These are phyloP conservation scores for Scartelaos histophorus DNA, from an alignment of 2,113 vertebrate genomes.

Conservation along the genomic window DNA sequence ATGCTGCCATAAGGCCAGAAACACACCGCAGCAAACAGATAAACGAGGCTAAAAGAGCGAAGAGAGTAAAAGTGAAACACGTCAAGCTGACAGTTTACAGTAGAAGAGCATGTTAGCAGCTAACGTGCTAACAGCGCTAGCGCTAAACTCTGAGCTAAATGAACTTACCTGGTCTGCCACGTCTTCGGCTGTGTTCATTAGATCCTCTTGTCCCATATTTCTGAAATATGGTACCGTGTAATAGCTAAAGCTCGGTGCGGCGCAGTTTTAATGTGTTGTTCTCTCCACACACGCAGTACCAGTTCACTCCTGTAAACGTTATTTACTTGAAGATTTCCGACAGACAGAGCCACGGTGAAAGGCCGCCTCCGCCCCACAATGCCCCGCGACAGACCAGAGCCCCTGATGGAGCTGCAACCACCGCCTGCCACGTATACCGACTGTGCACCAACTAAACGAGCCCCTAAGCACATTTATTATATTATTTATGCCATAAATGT, in stretches of 20 bases:
- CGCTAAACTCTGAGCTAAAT: conserved; percentile 30
- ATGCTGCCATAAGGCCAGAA: accelerated
- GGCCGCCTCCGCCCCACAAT: conserved; percentile 83
- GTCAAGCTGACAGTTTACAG: neutral
- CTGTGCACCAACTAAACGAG: neutral
- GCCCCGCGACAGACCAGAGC: conserved; percentile 67
- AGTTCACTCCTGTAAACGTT: conserved; percentile 39
- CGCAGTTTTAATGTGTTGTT: conserved; percentile 2
- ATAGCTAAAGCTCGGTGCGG: conserved; percentile 17
- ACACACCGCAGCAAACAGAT: neutral
- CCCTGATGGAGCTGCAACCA: conserved; percentile 54
- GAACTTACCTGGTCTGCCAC: conserved; percentile 80
- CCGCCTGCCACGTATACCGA: conserved; percentile 76
- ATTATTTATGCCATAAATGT: neutral
- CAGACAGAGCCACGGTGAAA: conserved; percentile 61
- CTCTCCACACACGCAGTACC: conserved; percentile 8
- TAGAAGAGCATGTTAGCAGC: conserved; percentile 35
- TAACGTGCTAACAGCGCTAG: conserved; percentile 56
- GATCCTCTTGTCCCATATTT: conserved; percentile 79
- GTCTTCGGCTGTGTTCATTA: conserved; percentile 82
- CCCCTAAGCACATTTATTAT: neutral
- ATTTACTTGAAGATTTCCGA: conserved; percentile 62
- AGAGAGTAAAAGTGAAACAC: neutral
- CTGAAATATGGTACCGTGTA: conserved; percentile 9
- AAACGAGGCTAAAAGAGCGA: neutral